Evolutionary conservation across 2,888 invertebrate genomes (phyloP), one percentile per base, ranked within the genome.

Genomic region (Ornithoptera priamus): DNA sequence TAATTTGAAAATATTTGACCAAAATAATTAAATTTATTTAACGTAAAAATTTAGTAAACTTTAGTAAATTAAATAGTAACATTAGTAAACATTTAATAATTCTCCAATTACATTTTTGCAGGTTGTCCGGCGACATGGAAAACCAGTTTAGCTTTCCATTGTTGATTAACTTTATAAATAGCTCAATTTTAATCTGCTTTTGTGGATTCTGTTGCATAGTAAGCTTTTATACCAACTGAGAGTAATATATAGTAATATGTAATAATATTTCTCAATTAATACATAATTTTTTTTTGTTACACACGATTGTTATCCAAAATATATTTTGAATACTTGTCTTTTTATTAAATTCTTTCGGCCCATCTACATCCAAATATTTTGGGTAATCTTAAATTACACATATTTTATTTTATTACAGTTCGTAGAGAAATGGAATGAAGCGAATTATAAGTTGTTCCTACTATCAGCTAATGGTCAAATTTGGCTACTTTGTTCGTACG

Each of bases 401-500:
- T n/a, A n/a, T n/a, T n/a, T 4, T 53, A 53, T n/a, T 53, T n/a
- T 53, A 53, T 53, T 46, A 0, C 56, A 78, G 79, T 74, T 79
- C 70, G 71, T 80, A 57, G 70, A 67, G 61, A 67, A 70, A 64
- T 88, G 88, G 87, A 89, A 85, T 71, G 89, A 86, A 67, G 76
- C 88, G 68, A 77, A 82, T 1, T 90, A 89, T 78, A 90, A 90
- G 73, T 81, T 83, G 1, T 90, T 90, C 71, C 72, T 90, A 42
- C 75, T 79, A 6, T 86, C 87, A 0, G 84, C 88, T 0, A 74
- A 88, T 15, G 76, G 81, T 2, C 90, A 90, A 74, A 88, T 85
- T 0, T 89, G 88, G 86, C 72, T 90, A 61, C 75, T 90, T 10
- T 90, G 89, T 72, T 89, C 87, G 86, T 89, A 89, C 67, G 90